phyloP scores from a whole-genome alignment of 2,888 invertebrate genomes.

The Trissolcus japonicus region DNA sequence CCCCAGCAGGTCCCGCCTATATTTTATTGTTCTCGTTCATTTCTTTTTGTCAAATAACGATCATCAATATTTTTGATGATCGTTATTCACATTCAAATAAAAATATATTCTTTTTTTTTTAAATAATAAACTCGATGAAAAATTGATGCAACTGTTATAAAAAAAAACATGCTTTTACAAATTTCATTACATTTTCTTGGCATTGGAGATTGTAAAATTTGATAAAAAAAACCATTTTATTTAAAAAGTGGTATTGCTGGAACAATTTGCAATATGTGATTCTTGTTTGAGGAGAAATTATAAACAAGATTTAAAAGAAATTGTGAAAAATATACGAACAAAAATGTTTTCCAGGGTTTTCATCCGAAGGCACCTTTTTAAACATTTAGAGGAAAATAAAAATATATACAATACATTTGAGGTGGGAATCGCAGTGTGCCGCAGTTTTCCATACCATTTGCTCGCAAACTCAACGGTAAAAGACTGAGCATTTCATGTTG shows the following conservation, averaged over 20 bases:
- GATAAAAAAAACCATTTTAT: too few species aligned
- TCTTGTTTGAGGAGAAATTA: too few species aligned
- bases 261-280: too few species aligned
- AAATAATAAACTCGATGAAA: background rate
- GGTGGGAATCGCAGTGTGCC: background rate
- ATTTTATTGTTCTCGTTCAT: background rate
- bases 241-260: too few species aligned
- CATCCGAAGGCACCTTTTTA: too few species aligned
- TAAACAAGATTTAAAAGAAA: too few species aligned
- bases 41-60: slow-evolving; percentile 1
- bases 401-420: background rate
- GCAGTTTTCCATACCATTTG: slow-evolving; percentile 13
- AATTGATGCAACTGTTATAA: background rate
- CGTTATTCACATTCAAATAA: background rate
- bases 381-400: background rate
- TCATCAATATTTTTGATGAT: too few species aligned
- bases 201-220: background rate
- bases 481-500: slow-evolving; percentile 28
- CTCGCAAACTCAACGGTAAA: slow-evolving; percentile 19
- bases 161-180: background rate
- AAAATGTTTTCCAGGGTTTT: too few species aligned
- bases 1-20: background rate
- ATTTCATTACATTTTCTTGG: background rate
- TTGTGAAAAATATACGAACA: too few species aligned
- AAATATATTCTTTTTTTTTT: background rate